Conservation (phyloP, 2,113 vertebrate genomes). For the Plotosus lineatus region DNA sequence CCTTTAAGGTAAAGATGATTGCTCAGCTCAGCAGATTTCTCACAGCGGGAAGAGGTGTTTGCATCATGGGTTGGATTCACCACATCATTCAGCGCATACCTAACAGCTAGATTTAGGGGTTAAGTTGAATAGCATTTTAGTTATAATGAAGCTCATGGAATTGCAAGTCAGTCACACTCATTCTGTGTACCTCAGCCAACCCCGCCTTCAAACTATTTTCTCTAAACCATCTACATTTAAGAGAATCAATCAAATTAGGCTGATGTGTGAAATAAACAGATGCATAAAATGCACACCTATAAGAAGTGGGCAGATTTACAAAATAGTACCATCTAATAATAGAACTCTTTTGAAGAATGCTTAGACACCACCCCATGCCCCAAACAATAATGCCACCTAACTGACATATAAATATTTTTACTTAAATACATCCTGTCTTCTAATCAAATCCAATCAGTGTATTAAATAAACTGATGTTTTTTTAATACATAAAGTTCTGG, state of each 20-base stretch:
- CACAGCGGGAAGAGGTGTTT: slow-evolving; percentile 25
- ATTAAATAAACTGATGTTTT: neutral
- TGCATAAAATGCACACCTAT: neutral
- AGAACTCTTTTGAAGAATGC: neutral
- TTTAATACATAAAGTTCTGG: neutral
- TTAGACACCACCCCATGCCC: neutral
- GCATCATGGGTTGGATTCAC: slow-evolving; percentile 48
- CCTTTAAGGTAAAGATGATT: slow-evolving; percentile 9
- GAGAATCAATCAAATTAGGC: neutral
- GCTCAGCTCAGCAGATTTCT: slow-evolving; percentile 15
- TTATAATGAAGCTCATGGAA: slow-evolving; percentile 43
- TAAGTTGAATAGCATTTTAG: neutral
- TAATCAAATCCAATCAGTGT: neutral
- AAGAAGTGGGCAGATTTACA: neutral
- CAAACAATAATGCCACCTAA: neutral
- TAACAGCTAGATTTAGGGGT: neutral
- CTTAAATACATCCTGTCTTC: neutral
- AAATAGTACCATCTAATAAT: neutral
- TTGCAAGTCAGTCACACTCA: slow-evolving; percentile 22
- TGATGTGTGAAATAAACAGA: slow-evolving; percentile 6
- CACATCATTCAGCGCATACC: neutral
- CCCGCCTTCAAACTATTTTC: slow-evolving; percentile 24
- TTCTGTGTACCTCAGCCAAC: slow-evolving; percentile 1
- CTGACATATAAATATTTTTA: neutral
- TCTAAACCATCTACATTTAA: slow-evolving; percentile 7